These are phyloP conservation scores for Tipula confusa DNA, from an alignment of 2,888 invertebrate species.

Conservation along the genomic window DNA sequence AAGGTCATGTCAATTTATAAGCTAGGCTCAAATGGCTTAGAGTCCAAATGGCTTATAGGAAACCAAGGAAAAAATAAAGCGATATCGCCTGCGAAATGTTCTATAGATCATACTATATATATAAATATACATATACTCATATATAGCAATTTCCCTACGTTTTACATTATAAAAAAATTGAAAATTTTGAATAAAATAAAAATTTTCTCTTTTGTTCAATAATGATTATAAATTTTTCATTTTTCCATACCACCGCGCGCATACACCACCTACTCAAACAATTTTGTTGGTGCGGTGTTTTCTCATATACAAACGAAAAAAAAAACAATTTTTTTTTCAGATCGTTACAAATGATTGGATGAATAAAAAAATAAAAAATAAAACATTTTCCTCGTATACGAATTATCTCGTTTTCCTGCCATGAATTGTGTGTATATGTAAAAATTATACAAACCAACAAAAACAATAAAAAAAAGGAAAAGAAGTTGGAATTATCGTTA, in stretches of 20 bases:
- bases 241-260: neutral
- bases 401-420: conserved; percentile 12
- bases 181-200: neutral
- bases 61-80: too few relatives aligned
- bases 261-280: neutral
- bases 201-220: conserved; percentile 14
- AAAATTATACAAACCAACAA: conserved; percentile 14
- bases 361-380: neutral
- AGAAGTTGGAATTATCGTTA: neutral
- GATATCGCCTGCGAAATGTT: too few relatives aligned
- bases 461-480: neutral
- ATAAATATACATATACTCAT: too few relatives aligned
- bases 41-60: too few relatives aligned
- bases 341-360: conserved; percentile 20
- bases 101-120: too few relatives aligned
- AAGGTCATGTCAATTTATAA: too few relatives aligned
- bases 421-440: neutral
- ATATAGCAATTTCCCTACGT: neutral
- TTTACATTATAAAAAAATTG: neutral
- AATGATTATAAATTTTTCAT: conserved; percentile 3
- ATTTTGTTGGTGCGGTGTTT: neutral
- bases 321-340: neutral
- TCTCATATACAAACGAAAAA: neutral
- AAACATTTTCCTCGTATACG: neutral
- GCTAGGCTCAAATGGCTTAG: too few relatives aligned